These are phyloP conservation scores for Crioceris asparagi DNA, from an alignment of 2,888 invertebrate species.

Conservation along the genomic window DNA sequence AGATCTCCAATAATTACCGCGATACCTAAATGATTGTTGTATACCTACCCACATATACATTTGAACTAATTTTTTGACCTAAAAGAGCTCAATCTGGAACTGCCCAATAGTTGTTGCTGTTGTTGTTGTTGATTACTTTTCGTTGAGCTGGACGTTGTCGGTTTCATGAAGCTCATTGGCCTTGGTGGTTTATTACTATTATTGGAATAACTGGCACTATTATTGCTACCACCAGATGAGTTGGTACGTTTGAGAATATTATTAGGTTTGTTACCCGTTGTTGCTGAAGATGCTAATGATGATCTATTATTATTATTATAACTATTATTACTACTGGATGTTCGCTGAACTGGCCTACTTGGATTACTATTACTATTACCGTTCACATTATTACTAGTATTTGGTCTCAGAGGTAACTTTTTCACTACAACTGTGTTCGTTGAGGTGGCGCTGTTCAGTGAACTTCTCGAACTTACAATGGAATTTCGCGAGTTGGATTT, in stretches of 20 bases:
- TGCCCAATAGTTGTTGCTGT: slow-evolving; percentile 9
- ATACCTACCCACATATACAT: too few species aligned
- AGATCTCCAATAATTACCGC: background rate
- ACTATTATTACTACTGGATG: slow-evolving; percentile 24
- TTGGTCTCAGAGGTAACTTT: slow-evolving; percentile 44
- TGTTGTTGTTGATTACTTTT: too few species aligned
- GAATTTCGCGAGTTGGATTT: slow-evolving; percentile 70
- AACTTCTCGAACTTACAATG: slow-evolving; percentile 71
- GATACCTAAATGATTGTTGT: background rate
- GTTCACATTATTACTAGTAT: slow-evolving; percentile 24
- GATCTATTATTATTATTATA: too few species aligned
- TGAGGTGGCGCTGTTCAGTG: slow-evolving; percentile 69
- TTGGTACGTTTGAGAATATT: slow-evolving; percentile 11
- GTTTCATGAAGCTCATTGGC: slow-evolving; percentile 64
- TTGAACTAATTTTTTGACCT: slow-evolving; percentile 20
- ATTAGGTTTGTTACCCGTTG: slow-evolving; percentile 6
- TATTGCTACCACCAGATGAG: slow-evolving; percentile 24
- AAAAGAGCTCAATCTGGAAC: slow-evolving; percentile 13
- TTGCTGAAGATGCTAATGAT: too few species aligned
- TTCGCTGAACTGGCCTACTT: slow-evolving; percentile 15
- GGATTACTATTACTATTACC: background rate
- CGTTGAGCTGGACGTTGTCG: slow-evolving; percentile 74
- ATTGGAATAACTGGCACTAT: too few species aligned
- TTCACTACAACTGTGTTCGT: slow-evolving; percentile 68
- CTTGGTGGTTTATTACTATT: slow-evolving; percentile 31